phyloP scores from a whole-genome alignment of 2,797 vertebrate genomes.

The Betta splendens region DNA sequence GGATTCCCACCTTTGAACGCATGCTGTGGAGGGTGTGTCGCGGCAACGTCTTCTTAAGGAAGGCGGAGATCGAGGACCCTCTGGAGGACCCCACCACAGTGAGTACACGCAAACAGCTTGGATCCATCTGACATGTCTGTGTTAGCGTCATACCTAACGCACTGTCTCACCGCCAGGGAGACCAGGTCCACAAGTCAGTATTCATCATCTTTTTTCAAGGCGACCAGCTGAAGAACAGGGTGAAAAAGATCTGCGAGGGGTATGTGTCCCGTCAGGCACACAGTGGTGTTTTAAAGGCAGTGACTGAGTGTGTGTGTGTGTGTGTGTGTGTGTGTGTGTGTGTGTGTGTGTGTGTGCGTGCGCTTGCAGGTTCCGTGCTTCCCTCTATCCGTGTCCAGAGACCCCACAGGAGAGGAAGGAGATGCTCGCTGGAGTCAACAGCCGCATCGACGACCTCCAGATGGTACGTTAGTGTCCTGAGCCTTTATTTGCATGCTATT shows the following conservation, averaged over 20 bases:
- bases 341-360: not conserved
- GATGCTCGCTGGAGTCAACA: slow-evolving; percentile 97
- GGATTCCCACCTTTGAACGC: slow-evolving; percentile 95
- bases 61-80: slow-evolving; percentile 94
- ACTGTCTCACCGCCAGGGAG: slow-evolving; percentile 79
- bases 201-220: slow-evolving; percentile 99
- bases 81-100: slow-evolving; percentile 94
- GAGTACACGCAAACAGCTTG: slow-evolving; percentile 56
- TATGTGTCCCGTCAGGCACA: too few relatives aligned
- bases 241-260: slow-evolving; percentile 99
- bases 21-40: slow-evolving; percentile 98
- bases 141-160: too few relatives aligned
- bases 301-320: slow-evolving; percentile 3
- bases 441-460: slow-evolving; percentile 96
- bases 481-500: too few relatives aligned
- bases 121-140: too few relatives aligned
- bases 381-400: slow-evolving; percentile 97
- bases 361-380: slow-evolving; percentile 90
- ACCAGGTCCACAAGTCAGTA: slow-evolving; percentile 97
- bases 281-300: not conserved
- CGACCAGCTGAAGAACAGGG: slow-evolving; percentile 95
- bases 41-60: slow-evolving; percentile 95
- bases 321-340: slow-evolving; percentile 4
- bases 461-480: slow-evolving; percentile 82
- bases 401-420: slow-evolving; percentile 96